These are phyloP conservation scores for Macrobrachium nipponense DNA, from an alignment of 1,140 invertebrate genomes.

Conservation along the genomic window DNA sequence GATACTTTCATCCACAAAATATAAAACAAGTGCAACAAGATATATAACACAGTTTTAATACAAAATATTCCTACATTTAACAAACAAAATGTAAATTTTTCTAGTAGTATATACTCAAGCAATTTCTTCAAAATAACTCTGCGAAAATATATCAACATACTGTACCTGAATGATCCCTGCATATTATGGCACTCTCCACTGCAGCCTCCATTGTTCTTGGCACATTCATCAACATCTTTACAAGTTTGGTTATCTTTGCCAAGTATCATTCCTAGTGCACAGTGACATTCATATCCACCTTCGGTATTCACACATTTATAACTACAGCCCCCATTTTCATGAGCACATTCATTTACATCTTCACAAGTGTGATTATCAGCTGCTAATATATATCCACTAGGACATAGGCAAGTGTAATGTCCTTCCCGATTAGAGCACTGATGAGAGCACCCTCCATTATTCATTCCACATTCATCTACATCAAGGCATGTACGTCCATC, in stretches of 20 bases:
- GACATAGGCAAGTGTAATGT: slow-evolving; percentile 68
- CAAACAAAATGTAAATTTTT: too few species aligned
- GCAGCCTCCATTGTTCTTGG: slow-evolving; percentile 67
- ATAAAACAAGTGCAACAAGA: too few species aligned
- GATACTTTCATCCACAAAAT: too few species aligned
- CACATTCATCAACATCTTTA: slow-evolving; percentile 70
- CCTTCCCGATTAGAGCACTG: slow-evolving; percentile 68
- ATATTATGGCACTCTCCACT: slow-evolving; percentile 75
- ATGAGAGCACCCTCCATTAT: slow-evolving; percentile 68
- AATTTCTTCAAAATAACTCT: background rate
- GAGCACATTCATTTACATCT: slow-evolving; percentile 69
- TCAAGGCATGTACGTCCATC: slow-evolving; percentile 65
- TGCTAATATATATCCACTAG: slow-evolving; percentile 66
- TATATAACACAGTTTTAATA: too few species aligned
- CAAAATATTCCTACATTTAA: too few species aligned
- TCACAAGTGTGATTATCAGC: slow-evolving; percentile 63
- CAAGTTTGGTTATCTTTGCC: slow-evolving; percentile 69
- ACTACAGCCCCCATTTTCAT: slow-evolving; percentile 73
- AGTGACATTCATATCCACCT: slow-evolving; percentile 71
- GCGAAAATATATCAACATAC: slow-evolving; percentile 25
- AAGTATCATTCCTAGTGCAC: slow-evolving; percentile 68
- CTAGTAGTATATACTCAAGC: too few species aligned
- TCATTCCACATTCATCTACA: slow-evolving; percentile 67
- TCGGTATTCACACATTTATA: slow-evolving; percentile 86
- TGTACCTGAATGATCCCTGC: slow-evolving; percentile 72